Base-by-base conservation (phyloP, 2,888 invertebrate genomes). In the Parnassius apollo region DNA sequence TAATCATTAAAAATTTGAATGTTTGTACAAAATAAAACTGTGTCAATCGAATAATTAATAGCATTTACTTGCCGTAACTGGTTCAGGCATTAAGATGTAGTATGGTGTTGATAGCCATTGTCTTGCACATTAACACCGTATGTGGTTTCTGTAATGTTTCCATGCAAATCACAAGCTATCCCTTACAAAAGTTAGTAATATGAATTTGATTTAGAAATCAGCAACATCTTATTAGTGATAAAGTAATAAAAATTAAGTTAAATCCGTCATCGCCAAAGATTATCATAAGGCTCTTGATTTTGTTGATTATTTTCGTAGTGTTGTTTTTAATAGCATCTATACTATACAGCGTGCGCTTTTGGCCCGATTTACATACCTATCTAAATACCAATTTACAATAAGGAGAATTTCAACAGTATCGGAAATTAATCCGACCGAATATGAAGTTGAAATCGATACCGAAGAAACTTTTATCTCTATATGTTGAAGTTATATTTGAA, bases 271-370 rank as follows among this genome's bases (percentile, higher is more conserved):
- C 82, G 12, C 66, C 83, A 52, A 86, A 85, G 66, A 54, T 88
- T 22, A 71, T 83, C 13, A 83, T 86, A 55, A 77, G 75, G 66
- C n/a, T 86, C 8, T 56, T 88, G 18, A 75, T 86, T 60, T 50
- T 88, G 58, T 63, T 86, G 64, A 86, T 90, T 68, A 65, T 90
- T 11, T 77, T 87, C 2, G 82, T 86, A 1, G 72, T 83, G 64
- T 54, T 90, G 55, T 86, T 82, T 18, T 66, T 91, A 12, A 74
- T 91, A 74, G 80, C 85, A 18, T 68, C 78, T 0, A 71, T 86
- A 48, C 59, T 91, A 12, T 91, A 88, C 63, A 89, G 88, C 70
- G 74, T 77, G 0, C 80, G 77, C 63, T 91, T 86, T 65, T 91
- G 89, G 91, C 85, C 85, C 0, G 91, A 91, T 68, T 69, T 90